These are phyloP conservation scores for Archips xylosteana DNA, from an alignment of 2,888 invertebrate genomes.

Conservation along the genomic window DNA sequence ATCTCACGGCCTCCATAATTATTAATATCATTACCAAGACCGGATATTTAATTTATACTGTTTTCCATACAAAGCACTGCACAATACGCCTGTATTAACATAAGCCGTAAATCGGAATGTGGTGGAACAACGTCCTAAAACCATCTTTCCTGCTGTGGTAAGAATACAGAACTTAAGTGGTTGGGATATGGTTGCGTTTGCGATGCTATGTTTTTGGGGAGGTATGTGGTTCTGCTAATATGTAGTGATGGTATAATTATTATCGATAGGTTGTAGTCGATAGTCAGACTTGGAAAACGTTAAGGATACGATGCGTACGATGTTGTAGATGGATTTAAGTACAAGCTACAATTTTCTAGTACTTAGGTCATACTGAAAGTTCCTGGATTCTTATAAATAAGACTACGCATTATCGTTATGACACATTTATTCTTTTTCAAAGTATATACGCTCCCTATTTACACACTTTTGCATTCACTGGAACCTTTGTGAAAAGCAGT, in stretches of 20 bases:
- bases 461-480: too few species aligned
- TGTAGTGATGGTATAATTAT: background rate
- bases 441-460: too few species aligned
- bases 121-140: background rate
- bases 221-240: background rate
- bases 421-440: too few species aligned
- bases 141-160: background rate
- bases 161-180: background rate
- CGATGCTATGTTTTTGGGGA: background rate
- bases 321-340: too few species aligned
- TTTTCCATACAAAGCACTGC: slow-evolving; percentile 18
- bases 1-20: slow-evolving; percentile 1
- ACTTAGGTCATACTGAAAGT: too few species aligned
- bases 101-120: slow-evolving; percentile 30
- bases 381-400: too few species aligned
- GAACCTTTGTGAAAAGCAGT: too few species aligned
- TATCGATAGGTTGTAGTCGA: background rate
- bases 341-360: too few species aligned
- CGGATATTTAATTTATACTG: slow-evolving; percentile 20
- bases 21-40: slow-evolving; percentile 15
- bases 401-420: too few species aligned
- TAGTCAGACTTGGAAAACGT: background rate
- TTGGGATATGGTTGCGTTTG: slow-evolving; percentile 1
- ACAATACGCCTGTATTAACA: slow-evolving; percentile 35
- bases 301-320: too few species aligned